phyloP scores from a whole-genome alignment of 2,797 vertebrate species.

The Chlorospingus flavigularis region DNA sequence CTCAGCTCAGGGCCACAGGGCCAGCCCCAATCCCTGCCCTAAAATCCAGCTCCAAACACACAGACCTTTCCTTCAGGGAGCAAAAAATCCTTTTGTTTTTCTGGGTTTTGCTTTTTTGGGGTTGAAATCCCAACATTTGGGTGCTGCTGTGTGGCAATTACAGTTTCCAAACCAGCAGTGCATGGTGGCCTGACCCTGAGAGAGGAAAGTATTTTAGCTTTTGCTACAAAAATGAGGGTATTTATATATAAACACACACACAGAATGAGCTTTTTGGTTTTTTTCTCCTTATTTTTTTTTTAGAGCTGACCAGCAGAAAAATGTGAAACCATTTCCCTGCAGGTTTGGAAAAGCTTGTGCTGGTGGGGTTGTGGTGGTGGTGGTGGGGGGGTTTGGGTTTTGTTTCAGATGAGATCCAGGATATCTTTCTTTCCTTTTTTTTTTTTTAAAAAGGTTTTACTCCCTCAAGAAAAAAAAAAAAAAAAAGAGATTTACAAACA shows the following conservation, averaged over 20 bases:
- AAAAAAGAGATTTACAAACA: slow-evolving; percentile 58
- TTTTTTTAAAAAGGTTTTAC: slow-evolving; percentile 59
- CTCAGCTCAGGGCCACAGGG: neutral
- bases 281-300: neutral
- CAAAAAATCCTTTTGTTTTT: neutral
- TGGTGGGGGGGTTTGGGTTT: neutral
- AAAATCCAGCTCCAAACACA: neutral
- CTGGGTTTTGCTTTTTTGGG: neutral
- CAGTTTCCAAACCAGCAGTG: neutral
- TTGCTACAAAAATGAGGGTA: neutral
- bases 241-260: slow-evolving; percentile 1
- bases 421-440: neutral
- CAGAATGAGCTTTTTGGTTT: neutral
- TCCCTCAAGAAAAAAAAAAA: slow-evolving; percentile 24
- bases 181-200: neutral
- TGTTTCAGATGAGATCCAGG: neutral
- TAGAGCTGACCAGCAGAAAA: neutral
- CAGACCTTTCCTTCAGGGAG: neutral
- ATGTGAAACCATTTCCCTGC: slow-evolving; percentile 57
- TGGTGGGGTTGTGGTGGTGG: neutral
- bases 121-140: neutral
- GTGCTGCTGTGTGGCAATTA: rapidly evolving
- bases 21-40: neutral
- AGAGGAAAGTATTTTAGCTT: neutral
- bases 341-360: slow-evolving; percentile 54